Base-by-base conservation (phyloP, 2,797 vertebrate genomes). In the Tokudaia tokunoshimensis region DNA sequence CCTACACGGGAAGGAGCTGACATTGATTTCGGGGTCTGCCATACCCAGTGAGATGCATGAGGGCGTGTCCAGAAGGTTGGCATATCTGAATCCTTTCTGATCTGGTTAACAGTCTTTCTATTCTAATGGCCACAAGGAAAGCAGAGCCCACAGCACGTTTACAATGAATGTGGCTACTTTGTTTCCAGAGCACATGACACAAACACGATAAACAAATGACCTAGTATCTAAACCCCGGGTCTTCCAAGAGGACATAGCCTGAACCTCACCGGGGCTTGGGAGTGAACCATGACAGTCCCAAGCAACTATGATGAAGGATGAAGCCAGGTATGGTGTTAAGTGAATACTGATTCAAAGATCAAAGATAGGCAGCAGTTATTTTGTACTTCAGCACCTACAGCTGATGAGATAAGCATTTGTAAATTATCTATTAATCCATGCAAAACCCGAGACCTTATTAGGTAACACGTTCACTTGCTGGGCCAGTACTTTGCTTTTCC, bases 1-100 rank as follows among this genome's bases (percentile, higher is more conserved):
- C 76, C 26, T 26, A 50, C 95, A 94, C 8, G 80, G 57, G 89
- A 88, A 81, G 52, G 2, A 70, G 34, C 94, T 5, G 47, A 78
- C 52, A 13, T 52, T 74, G 70, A 83, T n/a, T 57, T 94, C 83
- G 41, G 26, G 44, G 52, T 83, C 93, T 89, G 96, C 61, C 10
- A 4, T 11, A n/a, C 52, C 67, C 79, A 37, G 37, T 37, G 81
- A 11, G 52, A 80, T 29, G 8, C 8, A 1, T 72, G 84, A 85
- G 50, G 19, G 47, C 34, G 19, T 78, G 91, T 96, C 72, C 89
- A 57, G 89, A 78, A 96, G 52, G 22, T 22, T 6, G 37, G 8
- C 17, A 2, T 59, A 31, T 50, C 22, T 81, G 91, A 79, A 65
- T 80, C 72, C 44, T 92, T 70, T 86, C 57, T 74, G 20, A 61